Evolutionary conservation across 2,888 invertebrate species (phyloP), one percentile per base, ranked within the genome.

Genomic region (Drosophila emarginata): DNA sequence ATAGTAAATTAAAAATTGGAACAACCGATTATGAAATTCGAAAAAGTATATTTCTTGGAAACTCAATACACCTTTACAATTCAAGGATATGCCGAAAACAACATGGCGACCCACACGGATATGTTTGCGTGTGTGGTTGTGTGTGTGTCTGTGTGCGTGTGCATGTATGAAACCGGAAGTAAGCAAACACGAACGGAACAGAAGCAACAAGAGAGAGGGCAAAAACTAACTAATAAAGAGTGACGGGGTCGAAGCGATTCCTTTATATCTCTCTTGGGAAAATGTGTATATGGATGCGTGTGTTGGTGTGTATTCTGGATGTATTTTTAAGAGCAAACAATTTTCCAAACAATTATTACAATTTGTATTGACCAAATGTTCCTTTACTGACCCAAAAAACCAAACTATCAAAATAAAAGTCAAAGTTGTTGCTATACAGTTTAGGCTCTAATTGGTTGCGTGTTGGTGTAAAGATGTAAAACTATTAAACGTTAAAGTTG

Each of bases 291-390:
- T n/a, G 6, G 14, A 12, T 54, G 36, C 12, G 53, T 32, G 32
- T 53, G 53, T 53, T 26, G 52, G 52, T 40, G 23, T 50, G 21
- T 53, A 32, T 54, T 50, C n/a, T 60, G 56, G 64, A 77, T 88
- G 80, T 86, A 71, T 79, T 86, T 85, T 86, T 76, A 86, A 87
- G 73, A 77, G 80, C 72, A 57, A 72, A 72, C 80, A 74, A 74
- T 85, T 82, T 85, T 85, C 78, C 77, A 79, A 81, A 74, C 78
- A 80, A 86, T 82, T 84, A 87, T 87, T 76, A 74, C 74, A 73
- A 80, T 79, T 87, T 85, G 78, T 85, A 66, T 69, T 69, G 72
- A 51, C 53, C 63, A 69, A 72, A 68, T 32, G 63, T 69, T 57
- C 65, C 61, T 39, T 70, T 60, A 68, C 61, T 28, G 50, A 28